Evolutionary conservation across 2,888 invertebrate species (phyloP).

Genomic region (Cosmorhoe ocellata): DNA sequence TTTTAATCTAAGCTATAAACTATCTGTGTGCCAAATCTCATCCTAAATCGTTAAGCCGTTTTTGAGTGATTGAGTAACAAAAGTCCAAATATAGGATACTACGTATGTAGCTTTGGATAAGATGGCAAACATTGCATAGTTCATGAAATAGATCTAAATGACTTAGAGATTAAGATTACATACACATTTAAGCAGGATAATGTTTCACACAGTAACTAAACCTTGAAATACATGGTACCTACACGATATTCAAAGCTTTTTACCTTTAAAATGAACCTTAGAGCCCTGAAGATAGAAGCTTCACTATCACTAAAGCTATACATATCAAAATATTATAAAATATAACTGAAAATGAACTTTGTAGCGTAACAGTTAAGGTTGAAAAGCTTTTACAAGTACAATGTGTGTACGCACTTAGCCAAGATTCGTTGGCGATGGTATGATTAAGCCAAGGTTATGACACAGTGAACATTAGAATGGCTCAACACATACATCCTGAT

Average conservation of each 20-base stretch:
- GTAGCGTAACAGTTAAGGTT: slow-evolving; percentile 7
- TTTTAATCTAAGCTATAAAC: too few species aligned
- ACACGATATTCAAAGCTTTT: slow-evolving; percentile 16
- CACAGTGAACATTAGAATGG: slow-evolving; percentile 24
- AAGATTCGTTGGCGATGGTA: slow-evolving; percentile 28
- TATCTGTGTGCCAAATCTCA: too few species aligned
- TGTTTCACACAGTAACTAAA: slow-evolving; percentile 13
- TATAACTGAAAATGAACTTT: slow-evolving; percentile 10
- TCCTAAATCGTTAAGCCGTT: too few species aligned
- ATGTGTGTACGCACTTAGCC: slow-evolving; percentile 23
- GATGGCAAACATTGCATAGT: too few species aligned
- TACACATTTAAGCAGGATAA: slow-evolving; percentile 19
- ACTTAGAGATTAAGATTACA: not conserved
- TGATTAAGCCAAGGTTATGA: slow-evolving; percentile 30
- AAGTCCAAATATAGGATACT: too few species aligned
- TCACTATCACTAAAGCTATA: slow-evolving; percentile 16
- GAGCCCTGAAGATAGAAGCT: slow-evolving; percentile 13
- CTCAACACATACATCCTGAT: not conserved
- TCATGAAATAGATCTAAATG: not conserved
- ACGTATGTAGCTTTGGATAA: too few species aligned
- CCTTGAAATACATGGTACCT: slow-evolving; percentile 16
- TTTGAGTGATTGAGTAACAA: too few species aligned
- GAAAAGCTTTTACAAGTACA: slow-evolving; percentile 7
- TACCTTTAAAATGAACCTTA: slow-evolving; percentile 20
- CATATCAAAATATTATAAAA: slow-evolving; percentile 10